Evolutionary conservation across 2,888 invertebrate genomes (phyloP), one percentile per base, ranked within the genome.

Genomic region (Allolobophora icterica): DNA sequence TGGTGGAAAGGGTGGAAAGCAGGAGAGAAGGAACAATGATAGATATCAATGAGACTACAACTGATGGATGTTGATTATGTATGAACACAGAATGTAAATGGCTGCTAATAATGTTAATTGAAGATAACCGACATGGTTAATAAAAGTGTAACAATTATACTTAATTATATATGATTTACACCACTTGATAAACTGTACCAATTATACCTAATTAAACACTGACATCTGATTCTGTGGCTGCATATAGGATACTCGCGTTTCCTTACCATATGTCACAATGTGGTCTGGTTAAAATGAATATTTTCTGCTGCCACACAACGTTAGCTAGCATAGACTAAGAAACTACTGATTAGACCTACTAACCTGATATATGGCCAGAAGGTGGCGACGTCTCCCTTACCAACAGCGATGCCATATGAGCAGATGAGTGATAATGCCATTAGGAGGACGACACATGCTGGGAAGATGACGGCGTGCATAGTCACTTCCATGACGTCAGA

Each of bases 281-380:
- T 45, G 19, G 13, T 45, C 45, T 45, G 45, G 19, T 45, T 45
- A 45, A 45, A 13, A 1, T 45, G 45, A 45, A 45, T n/a, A 45
- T 17, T 45, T 5, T 45, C 19, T 45, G 45, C 45, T 45, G 45
- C 45, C 17, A 45, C 45, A n/a, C n/a, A n/a, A n/a, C n/a, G n/a
- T n/a, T n/a, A n/a, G n/a, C n/a, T n/a, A n/a, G n/a, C n/a, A 17
- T 42, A 17, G 17, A 42, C 4, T 11, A 42, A 17, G 42, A 42
- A 1, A 42, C 17, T n/a, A n/a, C 42, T 42, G 42, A 42, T 17
- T 3, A 24, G 3, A 1, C 6, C 21, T 21, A 21, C 52, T 52
- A 52, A 90, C 90, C 90, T 90, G 33, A 90, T 71, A 35, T 90
- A 90, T 4, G 90, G 90, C 90, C 90, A 90, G 34, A 90, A 90